Percentiles rank a stretch among this genome's conserved stretches.
These are phyloP conservation scores for Cladorhizidae sp. DNA, from an alignment of 37 sponge, comb jelly and placozoan species.

Conservation along the genomic window DNA sequence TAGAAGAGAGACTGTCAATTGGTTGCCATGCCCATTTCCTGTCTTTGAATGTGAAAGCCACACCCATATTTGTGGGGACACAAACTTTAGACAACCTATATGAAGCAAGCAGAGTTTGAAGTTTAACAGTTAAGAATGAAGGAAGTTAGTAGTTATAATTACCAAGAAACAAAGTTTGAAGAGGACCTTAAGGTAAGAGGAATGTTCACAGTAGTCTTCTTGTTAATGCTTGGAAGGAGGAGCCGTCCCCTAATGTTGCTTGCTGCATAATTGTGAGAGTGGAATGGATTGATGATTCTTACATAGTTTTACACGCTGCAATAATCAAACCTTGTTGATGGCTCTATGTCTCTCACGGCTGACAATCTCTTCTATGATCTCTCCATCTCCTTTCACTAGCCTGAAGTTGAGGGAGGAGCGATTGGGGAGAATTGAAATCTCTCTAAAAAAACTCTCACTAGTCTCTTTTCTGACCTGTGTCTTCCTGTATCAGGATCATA, in stretches of 20 bases:
- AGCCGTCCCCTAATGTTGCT: constrained; percentile 82
- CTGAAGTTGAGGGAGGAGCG: constrained; percentile 22
- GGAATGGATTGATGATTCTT: too few relatives aligned
- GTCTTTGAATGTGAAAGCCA: too few relatives aligned
- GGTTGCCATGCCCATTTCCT: too few relatives aligned
- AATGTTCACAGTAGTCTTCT: constrained; percentile 24
- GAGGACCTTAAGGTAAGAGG: not conserved
- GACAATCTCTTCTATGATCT: constrained; percentile 93
- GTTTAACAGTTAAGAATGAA: too few relatives aligned
- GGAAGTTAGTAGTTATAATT: too few relatives aligned
- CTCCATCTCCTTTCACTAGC: constrained; percentile 86
- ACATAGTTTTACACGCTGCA: too few relatives aligned
- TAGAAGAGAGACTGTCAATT: too few relatives aligned
- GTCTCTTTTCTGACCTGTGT: constrained; percentile 33
- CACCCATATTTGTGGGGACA: too few relatives aligned
- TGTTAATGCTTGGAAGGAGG: constrained; percentile 68
- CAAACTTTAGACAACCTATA: too few relatives aligned
- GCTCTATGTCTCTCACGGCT: constrained; percentile 77
- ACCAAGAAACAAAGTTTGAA: too few relatives aligned
- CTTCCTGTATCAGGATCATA: constrained; percentile 89
- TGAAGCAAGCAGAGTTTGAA: too few relatives aligned
- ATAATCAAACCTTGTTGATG: constrained; percentile 78
- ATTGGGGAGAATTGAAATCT: not conserved
- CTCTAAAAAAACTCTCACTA: too few relatives aligned
- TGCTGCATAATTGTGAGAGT: constrained; percentile 31